These are phyloP conservation scores for Callipepla squamata DNA, from an alignment of 2,113 vertebrate genomes.

Conservation along the genomic window DNA sequence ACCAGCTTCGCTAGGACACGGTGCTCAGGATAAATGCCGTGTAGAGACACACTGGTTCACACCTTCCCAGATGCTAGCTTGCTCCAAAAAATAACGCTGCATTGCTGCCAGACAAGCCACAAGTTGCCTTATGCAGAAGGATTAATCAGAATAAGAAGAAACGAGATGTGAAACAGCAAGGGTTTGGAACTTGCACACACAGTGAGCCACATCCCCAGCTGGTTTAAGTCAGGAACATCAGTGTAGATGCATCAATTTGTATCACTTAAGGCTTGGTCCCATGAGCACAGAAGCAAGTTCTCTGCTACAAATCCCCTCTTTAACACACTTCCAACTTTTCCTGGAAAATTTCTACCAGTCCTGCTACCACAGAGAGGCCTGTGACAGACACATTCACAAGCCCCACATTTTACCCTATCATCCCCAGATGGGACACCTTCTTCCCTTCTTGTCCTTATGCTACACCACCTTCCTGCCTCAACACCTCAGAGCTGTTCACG, in stretches of 20 bases:
- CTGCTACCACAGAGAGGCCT: neutral
- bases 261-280: neutral
- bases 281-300: neutral
- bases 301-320: neutral
- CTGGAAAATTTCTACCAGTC: neutral
- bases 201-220: neutral
- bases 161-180: neutral
- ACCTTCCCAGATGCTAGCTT: neutral
- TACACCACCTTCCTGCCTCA: neutral
- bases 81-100: neutral
- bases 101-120: neutral
- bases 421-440: neutral
- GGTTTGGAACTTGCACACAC: neutral
- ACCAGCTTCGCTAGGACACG: neutral
- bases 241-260: neutral
- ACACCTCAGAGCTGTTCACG: neutral
- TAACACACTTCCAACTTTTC: neutral
- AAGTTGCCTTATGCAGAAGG: neutral
- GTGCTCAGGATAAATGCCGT: neutral
- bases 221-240: neutral
- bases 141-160: neutral
- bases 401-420: neutral
- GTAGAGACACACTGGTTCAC: neutral
- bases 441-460: neutral
- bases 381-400: accelerated